Evolutionary conservation across 92 coral and sea anemone genomes (phyloP), one percentile per base, ranked within the genome.

Genomic region (Pocillopora meandrina): DNA sequence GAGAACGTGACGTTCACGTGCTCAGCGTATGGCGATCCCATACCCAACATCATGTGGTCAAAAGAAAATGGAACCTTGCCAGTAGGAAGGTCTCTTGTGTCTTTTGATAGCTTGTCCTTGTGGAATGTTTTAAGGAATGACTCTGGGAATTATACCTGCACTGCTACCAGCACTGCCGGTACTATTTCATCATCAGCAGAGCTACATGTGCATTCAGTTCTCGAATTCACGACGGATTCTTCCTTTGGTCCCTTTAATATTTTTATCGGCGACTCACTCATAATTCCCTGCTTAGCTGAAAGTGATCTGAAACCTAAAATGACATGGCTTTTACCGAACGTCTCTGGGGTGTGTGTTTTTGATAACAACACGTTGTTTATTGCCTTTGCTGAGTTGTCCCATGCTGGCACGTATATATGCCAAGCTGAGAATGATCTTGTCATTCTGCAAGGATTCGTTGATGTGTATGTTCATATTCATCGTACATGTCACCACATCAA

Each of bases 131-230:
- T 14, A 33, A 66, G 19, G 17, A 56, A 57, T 16, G 67, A 76
- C 35, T 76, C 80, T 76, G 80, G 80, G 63, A 76, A 33, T 52
- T 76, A 76, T 66, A 31, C 80, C 12, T 76, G 80, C 67, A 76
- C 61, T 8, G 67, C 68, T 8, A 20, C 80, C 56, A 76, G 17
- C 35, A 10, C 12, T 31, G 68, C 14, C 5, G 80, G 80, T 23
- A 60, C 36, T 6, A 59, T 58, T 59, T 57, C 17, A 15, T 76
- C 80, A 20, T 5, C 49, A 0, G 66, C 66, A 14, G 55, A 76
- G 35, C 62, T 76, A 17, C 16, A 33, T 1, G 80, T 76, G 17
- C 80, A 76, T 76, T 76, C 13, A 59, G 15, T 60, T 16, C 80
- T 76, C 80, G 18, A 58, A 18, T 76, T 76, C 23, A 60, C 67